A percentile compares a stretch with the other conserved stretches of the same genome.
Conservation (phyloP, 2,113 vertebrate species). For the Pomatostomus ruficeps region DNA sequence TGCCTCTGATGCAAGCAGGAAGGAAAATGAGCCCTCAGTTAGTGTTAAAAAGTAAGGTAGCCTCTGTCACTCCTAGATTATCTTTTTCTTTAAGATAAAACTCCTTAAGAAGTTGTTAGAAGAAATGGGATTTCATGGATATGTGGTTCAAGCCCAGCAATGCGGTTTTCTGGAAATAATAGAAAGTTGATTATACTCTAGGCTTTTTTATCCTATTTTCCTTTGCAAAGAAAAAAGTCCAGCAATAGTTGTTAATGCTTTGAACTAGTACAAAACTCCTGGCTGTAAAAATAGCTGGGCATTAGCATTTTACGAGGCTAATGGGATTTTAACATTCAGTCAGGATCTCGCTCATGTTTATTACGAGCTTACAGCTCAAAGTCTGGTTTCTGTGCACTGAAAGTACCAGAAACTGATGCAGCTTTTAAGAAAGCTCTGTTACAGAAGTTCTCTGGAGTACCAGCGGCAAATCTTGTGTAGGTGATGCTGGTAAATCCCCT, state of each 20-base stretch:
- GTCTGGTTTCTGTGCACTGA: neutral
- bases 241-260: neutral
- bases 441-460: neutral
- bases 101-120: neutral
- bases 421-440: neutral
- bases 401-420: neutral
- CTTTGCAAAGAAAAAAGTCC: neutral
- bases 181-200: neutral
- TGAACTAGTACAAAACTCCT: neutral
- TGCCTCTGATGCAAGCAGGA: neutral
- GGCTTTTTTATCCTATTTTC: neutral
- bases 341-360: neutral
- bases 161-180: neutral
- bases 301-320: neutral
- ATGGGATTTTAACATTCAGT: neutral
- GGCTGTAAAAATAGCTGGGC: neutral
- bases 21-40: neutral
- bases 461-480: neutral
- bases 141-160: neutral
- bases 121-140: neutral
- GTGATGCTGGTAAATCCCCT: neutral
- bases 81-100: neutral
- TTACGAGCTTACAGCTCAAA: neutral
- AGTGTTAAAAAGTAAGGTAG: neutral
- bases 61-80: neutral